Base-by-base conservation (phyloP, 2,888 invertebrate species). In the Himalopsyche japonica region DNA sequence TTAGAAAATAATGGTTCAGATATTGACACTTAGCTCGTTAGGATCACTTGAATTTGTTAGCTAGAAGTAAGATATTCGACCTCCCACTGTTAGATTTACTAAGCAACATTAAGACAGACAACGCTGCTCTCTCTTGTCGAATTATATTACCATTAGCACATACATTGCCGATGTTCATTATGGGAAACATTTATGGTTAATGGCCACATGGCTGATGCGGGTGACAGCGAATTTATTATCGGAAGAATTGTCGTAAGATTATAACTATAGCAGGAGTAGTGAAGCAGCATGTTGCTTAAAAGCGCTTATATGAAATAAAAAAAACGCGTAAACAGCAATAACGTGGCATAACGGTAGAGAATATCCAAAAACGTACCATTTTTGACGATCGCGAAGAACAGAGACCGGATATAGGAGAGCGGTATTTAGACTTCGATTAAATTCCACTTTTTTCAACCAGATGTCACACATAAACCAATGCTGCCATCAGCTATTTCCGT, bases 301-400 rank as follows among this genome's bases (percentile, higher is more conserved):
- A 32, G 8, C 32, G 12, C 34, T 5, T 77, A 32, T 77, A n/a
- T 15, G 18, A 32, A 5, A 10, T 32, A 6, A 77, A n/a, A 20
- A 27, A 8, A 8, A 43, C n/a, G 24, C 20, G 10, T 47, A 20
- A 3, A 79, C 2, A 32, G n/a, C 12, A 15, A 15, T 30, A 30
- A 32, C 27, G 18, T 34, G 32, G 32, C 77, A 32, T 32, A 77
- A 47, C n/a, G 15, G 47, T 12, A 82, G 80, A 32, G 18, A 48
- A 48, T 10, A 79, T 12, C 76, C 81, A 81, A 32, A 79, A 34
- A 83, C 85, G 70, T 49, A 85, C 85, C 85, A 85, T 85, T 83
- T 85, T 79, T 64, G 49, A 76, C 57, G 81, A 83, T 81, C 83
- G 79, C 77, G 49, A 76, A 82, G 76, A 80, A 30, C 80, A 85